Conservation (phyloP, 2,113 vertebrate genomes). For the Boleophthalmus pectinirostris region DNA sequence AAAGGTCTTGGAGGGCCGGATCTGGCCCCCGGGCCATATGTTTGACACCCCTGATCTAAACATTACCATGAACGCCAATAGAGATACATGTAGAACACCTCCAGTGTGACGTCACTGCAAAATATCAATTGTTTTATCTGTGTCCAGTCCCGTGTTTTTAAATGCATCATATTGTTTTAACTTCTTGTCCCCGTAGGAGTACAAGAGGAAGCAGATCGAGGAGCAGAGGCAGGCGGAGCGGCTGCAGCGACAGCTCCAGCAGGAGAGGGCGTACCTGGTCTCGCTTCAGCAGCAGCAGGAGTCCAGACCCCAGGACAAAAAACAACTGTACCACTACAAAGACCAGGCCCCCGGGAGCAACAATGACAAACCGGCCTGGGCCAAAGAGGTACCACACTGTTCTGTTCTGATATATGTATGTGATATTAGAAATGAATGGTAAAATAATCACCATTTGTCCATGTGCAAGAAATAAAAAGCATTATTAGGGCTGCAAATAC, state of each 20-base stretch:
- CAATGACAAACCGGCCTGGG: slow-evolving; percentile 96
- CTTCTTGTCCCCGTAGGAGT: slow-evolving; percentile 82
- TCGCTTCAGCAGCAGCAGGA: slow-evolving; percentile 89
- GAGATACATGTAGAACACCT: too few relatives aligned
- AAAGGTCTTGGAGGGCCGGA: too few relatives aligned
- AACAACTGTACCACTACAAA: slow-evolving; percentile 97
- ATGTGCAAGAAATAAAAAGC: too few relatives aligned
- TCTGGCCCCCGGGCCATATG: too few relatives aligned
- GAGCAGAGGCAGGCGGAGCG: slow-evolving; percentile 97
- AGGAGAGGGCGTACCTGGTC: slow-evolving; percentile 94
- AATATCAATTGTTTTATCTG: neutral
- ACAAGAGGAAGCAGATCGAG: slow-evolving; percentile 97
- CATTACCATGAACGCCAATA: too few relatives aligned
- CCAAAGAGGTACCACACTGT: slow-evolving; percentile 86
- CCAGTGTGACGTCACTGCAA: too few relatives aligned
- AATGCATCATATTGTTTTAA: neutral
- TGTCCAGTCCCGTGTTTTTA: neutral
- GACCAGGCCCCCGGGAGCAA: slow-evolving; percentile 88
- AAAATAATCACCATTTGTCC: too few relatives aligned
- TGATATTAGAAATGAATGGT: too few relatives aligned
- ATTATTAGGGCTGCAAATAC: too few relatives aligned
- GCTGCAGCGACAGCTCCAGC: slow-evolving; percentile 94
- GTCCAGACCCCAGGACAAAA: slow-evolving; percentile 87
- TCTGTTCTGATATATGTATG: too few relatives aligned
- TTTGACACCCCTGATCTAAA: too few relatives aligned